Base-by-base conservation (phyloP, 1,140 invertebrate genomes). In the Anadara kagoshimensis region DNA sequence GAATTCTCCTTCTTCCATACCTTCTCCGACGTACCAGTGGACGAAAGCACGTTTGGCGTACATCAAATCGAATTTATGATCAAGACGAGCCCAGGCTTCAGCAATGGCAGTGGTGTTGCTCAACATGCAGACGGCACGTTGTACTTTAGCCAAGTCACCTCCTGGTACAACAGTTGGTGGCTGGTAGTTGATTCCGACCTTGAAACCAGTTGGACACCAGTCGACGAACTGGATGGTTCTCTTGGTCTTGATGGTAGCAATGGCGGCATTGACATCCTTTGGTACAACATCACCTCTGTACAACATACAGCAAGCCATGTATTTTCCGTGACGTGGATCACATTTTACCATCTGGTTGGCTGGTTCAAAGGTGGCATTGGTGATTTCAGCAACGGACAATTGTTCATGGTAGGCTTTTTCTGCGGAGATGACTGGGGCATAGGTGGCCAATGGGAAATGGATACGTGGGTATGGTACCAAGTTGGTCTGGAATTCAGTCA, bases 281-380 rank as follows among this genome's bases (percentile, higher is more conserved):
- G 95, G 91, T 3, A 92, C 89, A 49, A 88, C 86, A 71, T 88
- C 87, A 45, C 87, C 87, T 73, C 87, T 78, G 81, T 86, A 89
- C 53, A 89, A 71, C 80, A 89, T 76, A 69, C 87, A 89, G 56
- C 87, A 95, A 24, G 94, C 94, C 95, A 96, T 96, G 91, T 96
- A 96, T 86, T 96, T 96, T 68, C 95, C 95, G 87, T 95, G 93
- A 80, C 94, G 92, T 12, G 95, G 95, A 87, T 96, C 94, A 88
- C 95, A 96, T 88, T 96, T 96, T n/a, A 96, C 95, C 94, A 96
- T 95, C 91, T 96, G 95, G 90, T 95, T 96, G 79, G 93, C 92
- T 29, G 94, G 94, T 85, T 95, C 94, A 90, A 96, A 96, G 88
- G 94, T 95, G 11, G 94, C 92, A 73, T 75, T 83, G 22, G 81